Evolutionary conservation across 2,113 vertebrate species (phyloP), one percentile per base, ranked within the genome.

Genomic region (Ahaetulla prasina): DNA sequence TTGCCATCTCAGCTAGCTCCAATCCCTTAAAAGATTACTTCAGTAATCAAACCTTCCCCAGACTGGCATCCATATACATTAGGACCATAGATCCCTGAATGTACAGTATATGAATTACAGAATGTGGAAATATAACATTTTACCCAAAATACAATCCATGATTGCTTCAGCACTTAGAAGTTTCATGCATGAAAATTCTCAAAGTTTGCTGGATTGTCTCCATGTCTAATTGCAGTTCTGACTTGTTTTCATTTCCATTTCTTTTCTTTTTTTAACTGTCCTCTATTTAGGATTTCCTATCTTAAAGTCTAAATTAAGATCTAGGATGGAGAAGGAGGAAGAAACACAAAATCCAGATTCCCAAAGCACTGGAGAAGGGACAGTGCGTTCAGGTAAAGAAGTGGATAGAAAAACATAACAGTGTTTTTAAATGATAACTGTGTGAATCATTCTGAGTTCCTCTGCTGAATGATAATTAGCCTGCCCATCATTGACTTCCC

Each of bases 291-390:
- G 85, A 90, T 74, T 88, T 93, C 49, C 22, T 22, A 35, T 80
- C 60, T 54, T 52, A 23, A 80, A 54, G 35, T 22, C 27, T 80
- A 74, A 87, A 27, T 14, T 85, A 35, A 90, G 27, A 12, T 54
- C 25, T 9, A 68, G 2, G 49, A 90, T 93, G 92, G 92, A 93
- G 60, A 68, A 16, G 35, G 57, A 52, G 39, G 92, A 90, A 49
- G 89, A 55, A 74, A 74, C 4, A 16, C 22, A 43, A 39, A 39
- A 47, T 18, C 8, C n/a, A 43, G 85, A 90, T 90, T 60, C 43
- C 57, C 55, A 90, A 23, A 52, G 35, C 20, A 52, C 49, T 25
- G 49, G 22, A 50, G 30, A 55, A 90, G 50, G 14, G 20, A 22
- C 53, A 30, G 35, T 27, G 8, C 11, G 27, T 27, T 54, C 85